These are phyloP conservation scores for Lepidostoma basale DNA, from an alignment of 1,140 invertebrate genomes.

Conservation along the genomic window DNA sequence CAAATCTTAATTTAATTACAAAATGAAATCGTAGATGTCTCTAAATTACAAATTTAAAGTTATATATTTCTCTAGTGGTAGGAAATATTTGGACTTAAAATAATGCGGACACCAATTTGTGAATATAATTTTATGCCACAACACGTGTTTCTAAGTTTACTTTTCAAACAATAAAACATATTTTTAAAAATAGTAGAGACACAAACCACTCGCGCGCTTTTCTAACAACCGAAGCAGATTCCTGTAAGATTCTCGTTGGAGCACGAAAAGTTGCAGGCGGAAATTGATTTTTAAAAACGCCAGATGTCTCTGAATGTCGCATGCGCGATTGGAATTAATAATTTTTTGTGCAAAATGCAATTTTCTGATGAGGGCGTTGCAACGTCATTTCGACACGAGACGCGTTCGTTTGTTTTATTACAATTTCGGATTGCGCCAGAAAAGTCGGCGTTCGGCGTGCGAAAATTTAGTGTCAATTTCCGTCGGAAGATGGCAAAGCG, in stretches of 20 bases:
- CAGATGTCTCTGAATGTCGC: slow-evolving; percentile 14
- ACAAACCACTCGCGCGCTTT: too few relatives aligned
- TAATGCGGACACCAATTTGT: too few relatives aligned
- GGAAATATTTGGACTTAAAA: too few relatives aligned
- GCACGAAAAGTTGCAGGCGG: neutral
- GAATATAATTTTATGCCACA: too few relatives aligned
- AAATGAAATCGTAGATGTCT: too few relatives aligned
- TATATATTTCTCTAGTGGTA: too few relatives aligned
- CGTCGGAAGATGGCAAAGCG: slow-evolving; percentile 22
- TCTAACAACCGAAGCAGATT: neutral
- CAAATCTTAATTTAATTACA: too few relatives aligned
- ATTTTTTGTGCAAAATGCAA: neutral
- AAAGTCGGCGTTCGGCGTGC: neutral
- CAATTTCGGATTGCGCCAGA: neutral
- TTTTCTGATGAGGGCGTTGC: neutral
- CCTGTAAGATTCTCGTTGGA: slow-evolving; percentile 6
- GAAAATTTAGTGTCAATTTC: slow-evolving; percentile 24
- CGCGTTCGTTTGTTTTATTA: neutral
- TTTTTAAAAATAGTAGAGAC: too few relatives aligned
- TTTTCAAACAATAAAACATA: too few relatives aligned
- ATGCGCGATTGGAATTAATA: neutral
- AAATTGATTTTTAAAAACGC: neutral
- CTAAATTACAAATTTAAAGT: too few relatives aligned
- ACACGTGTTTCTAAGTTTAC: too few relatives aligned
- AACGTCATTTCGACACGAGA: neutral